Evolutionary conservation across 1,140 invertebrate genomes (phyloP), one percentile per base, ranked within the genome.

Genomic region (Telenomus remus): DNA sequence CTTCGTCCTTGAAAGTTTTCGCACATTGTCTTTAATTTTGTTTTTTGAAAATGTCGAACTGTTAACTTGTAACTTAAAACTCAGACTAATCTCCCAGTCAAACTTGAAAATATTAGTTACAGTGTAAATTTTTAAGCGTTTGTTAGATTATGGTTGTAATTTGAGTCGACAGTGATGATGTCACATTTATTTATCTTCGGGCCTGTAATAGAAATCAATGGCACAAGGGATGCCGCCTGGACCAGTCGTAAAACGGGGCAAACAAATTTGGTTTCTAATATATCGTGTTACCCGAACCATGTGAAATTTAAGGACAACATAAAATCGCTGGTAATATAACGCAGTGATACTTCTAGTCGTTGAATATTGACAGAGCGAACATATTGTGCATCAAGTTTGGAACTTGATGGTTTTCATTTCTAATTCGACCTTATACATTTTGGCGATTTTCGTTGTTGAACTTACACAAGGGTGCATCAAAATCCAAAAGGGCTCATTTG

Each of bases 211-310:
- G 79, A 84, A 86, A 86, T 82, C 86, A 87, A 87, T 87, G 86
- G 86, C 79, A 82, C 80, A 60, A 47, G 76, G 76, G 81, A 82
- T 84, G 83, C 81, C 82, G 81, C 77, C 83, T 86, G 86, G 80
- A 76, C 71, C 77, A 66, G 80, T 83, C 86, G 82, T 87, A 87
- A 87, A 87, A 85, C 83, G 80, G 65, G 71, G 81, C 84, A 87
- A 87, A 87, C 85, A 87, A 87, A 86, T 87, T 85, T 84, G 81
- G 78, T 75, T 54, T 76, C 68, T 79, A 73, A 74, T 73, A 70
- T 71, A 76, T 70, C 54, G 76, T 68, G 76, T 78, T 65, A 65
- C 50, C 50, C 65, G 61, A 70, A 73, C 59, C 61, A 65, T 68
- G 70, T 56, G 70, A 69, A 65, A 65, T 73, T 78, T 75, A 64